A percentile compares a stretch with the other conserved stretches of the same genome.
Conservation (phyloP, 2,888 invertebrate genomes). For the Heterodera filipjevi region DNA sequence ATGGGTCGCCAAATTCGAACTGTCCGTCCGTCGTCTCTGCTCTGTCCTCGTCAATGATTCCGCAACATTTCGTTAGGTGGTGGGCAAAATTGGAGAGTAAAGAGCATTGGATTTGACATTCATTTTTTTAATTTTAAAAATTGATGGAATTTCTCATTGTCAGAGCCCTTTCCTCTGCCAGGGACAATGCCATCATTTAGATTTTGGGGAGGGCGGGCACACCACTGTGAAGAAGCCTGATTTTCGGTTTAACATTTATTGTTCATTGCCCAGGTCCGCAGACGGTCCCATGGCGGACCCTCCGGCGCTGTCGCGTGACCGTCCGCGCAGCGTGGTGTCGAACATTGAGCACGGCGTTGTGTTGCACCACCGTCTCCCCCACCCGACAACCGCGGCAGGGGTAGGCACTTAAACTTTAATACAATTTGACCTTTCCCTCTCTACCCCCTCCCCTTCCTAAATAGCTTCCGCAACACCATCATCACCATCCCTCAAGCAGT, state of each 20-base stretch:
- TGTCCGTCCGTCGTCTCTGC: constrained; percentile 18
- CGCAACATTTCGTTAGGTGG: background rate
- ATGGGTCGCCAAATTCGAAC: background rate
- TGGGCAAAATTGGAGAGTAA: too few species aligned
- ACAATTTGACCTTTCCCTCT: background rate
- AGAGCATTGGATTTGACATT: too few species aligned
- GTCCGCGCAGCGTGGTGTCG: constrained; percentile 38
- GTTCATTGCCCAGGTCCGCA: background rate
- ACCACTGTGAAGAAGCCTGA: too few species aligned
- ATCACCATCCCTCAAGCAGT: background rate
- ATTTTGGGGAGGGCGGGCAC: too few species aligned
- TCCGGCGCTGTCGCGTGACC: constrained; percentile 23
- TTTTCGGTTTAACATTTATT: background rate
- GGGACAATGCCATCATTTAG: too few species aligned
- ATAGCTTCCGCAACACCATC: background rate
- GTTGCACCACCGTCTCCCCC: constrained; percentile 8
- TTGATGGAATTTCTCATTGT: too few species aligned
- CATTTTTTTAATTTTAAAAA: too few species aligned
- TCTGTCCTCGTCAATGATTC: constrained; percentile 8
- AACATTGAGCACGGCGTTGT: constrained; percentile 27
- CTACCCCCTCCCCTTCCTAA: too few species aligned
- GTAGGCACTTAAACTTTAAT: background rate
- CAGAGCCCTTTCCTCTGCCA: too few species aligned
- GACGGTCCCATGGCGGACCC: background rate
- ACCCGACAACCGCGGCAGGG: background rate